These are phyloP conservation scores for Diarsia mendica DNA, from an alignment of 2,888 invertebrate species.

Conservation along the genomic window DNA sequence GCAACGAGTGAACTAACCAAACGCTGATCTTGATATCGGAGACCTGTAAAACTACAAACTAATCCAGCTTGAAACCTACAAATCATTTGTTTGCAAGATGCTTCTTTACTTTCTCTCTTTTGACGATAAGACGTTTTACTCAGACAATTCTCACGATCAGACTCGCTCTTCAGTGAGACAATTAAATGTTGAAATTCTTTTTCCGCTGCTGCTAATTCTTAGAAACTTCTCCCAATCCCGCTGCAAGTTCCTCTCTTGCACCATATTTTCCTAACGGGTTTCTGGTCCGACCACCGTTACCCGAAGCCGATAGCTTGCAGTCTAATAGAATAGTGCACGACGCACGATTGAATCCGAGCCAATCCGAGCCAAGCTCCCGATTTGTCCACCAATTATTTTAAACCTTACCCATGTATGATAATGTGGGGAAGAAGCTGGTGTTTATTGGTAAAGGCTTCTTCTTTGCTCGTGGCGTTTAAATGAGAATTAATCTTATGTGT, in stretches of 20 bases:
- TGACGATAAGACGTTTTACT: no score
- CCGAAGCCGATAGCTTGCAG: slow-evolving; percentile 48
- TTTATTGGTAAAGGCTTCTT: neutral
- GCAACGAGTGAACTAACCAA: neutral
- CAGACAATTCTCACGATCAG: no score
- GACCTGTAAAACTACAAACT: neutral
- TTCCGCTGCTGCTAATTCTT: neutral
- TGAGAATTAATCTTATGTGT: neutral
- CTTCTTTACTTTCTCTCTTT: neutral
- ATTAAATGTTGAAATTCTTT: neutral
- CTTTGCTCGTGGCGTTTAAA: neutral
- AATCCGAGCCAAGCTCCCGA: slow-evolving; percentile 33
- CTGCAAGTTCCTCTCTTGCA: slow-evolving; percentile 20
- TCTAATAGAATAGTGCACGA: slow-evolving; percentile 62
- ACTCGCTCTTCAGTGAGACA: neutral
- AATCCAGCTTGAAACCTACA: neutral
- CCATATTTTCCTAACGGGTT: slow-evolving; percentile 52
- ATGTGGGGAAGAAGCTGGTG: slow-evolving; percentile 11
- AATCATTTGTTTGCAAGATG: neutral
- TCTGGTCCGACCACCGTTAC: slow-evolving; percentile 54
- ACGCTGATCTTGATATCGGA: neutral
- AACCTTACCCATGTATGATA: slow-evolving; percentile 25
- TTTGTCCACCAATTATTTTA: slow-evolving; percentile 54
- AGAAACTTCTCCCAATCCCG: slow-evolving; percentile 3
- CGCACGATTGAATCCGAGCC: slow-evolving; percentile 52